A percentile compares a stretch with the other conserved stretches of the same genome.
Evolutionary conservation across 92 coral and sea anemone genomes (phyloP).

Genomic region (Micromussa lordhowensis): DNA sequence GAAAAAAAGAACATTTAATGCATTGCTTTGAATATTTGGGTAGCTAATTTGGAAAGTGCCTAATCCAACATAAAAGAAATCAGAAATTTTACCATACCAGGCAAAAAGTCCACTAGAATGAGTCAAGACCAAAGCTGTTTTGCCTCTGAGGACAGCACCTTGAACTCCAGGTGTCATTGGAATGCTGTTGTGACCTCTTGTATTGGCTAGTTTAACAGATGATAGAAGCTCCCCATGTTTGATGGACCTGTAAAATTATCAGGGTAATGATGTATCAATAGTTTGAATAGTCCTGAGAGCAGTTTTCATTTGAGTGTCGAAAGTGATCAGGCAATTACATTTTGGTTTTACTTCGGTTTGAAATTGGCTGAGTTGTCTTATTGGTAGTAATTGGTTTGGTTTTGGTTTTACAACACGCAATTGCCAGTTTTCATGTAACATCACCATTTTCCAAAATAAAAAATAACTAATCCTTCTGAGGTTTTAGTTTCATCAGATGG

Average conservation of each 20-base stretch:
- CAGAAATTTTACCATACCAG: constrained; percentile 16
- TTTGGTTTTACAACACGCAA: too few species aligned
- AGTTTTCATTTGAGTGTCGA: too few species aligned
- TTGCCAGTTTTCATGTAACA: too few species aligned
- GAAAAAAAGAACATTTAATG: background rate
- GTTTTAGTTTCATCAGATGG: too few species aligned
- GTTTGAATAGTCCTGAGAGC: background rate
- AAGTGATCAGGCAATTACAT: too few species aligned
- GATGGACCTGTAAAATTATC: constrained; percentile 41
- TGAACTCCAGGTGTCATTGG: constrained; percentile 7
- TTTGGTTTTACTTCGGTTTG: too few species aligned
- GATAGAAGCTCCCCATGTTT: constrained; percentile 24
- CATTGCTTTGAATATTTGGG: background rate
- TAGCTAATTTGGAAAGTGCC: background rate
- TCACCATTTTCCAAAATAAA: too few species aligned
- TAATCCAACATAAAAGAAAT: background rate
- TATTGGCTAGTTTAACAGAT: constrained; percentile 5
- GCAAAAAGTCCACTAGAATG: constrained; percentile 16
- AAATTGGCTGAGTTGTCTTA: too few species aligned
- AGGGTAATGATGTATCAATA: background rate
- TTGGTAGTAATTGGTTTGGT: too few species aligned
- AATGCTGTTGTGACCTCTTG: too few species aligned
- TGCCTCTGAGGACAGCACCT: constrained; percentile 55
- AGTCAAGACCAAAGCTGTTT: constrained; percentile 39
- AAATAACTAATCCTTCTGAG: too few species aligned